phyloP scores from a whole-genome alignment of 2,113 vertebrate genomes.

The Haemorhous mexicanus region DNA sequence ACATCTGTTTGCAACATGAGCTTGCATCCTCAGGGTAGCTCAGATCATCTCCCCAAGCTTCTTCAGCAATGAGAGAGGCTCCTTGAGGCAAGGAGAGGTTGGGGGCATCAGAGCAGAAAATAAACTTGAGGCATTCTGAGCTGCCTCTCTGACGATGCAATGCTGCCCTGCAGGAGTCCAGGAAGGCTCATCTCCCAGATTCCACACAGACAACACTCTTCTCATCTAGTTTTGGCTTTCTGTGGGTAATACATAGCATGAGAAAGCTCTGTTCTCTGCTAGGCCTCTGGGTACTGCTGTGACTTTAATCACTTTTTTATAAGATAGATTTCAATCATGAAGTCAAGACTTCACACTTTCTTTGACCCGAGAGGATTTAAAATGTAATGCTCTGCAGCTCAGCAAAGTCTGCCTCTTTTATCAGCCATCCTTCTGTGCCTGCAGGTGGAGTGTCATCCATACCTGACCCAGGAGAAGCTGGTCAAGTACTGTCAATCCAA shows the following conservation, averaged over 20 bases:
- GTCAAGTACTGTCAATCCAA: slow-evolving; percentile 80
- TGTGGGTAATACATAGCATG: background rate
- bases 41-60: background rate
- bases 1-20: background rate
- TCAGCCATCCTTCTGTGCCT: background rate
- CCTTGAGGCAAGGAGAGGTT: background rate
- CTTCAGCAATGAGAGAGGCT: background rate
- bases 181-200: background rate
- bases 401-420: background rate
- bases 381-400: background rate
- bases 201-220: background rate
- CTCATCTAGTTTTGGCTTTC: background rate
- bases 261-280: background rate
- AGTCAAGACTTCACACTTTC: background rate
- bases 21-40: background rate
- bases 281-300: background rate
- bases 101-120: background rate
- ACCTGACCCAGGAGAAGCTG: slow-evolving; percentile 87
- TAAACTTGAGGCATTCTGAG: background rate
- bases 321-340: background rate
- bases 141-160: background rate
- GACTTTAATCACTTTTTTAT: background rate
- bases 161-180: background rate
- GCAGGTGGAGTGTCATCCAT: slow-evolving; percentile 90
- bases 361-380: background rate